Percentiles rank a stretch among this genome's conserved stretches.
Conservation (phyloP, 2,888 invertebrate genomes). For the Periphyllus acericola region DNA sequence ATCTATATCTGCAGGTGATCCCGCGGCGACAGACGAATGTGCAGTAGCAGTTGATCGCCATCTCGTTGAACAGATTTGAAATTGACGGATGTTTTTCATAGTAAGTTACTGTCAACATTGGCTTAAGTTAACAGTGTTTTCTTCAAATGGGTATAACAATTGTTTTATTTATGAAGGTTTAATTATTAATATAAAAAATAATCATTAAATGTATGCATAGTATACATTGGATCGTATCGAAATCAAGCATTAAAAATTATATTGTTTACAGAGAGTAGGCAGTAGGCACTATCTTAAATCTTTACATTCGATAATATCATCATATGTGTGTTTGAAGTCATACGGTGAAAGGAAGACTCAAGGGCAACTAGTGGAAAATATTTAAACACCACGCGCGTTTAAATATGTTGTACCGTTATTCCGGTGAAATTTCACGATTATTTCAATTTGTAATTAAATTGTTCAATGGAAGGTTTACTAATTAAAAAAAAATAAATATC, state of each 20-base stretch:
- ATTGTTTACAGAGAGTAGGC: not conserved
- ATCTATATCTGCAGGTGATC: slow-evolving; percentile 5
- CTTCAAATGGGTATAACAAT: not conserved
- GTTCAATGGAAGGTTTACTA: not conserved
- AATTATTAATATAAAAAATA: not conserved
- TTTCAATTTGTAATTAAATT: not conserved
- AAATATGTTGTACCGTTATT: not conserved
- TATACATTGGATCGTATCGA: not conserved
- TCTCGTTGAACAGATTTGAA: slow-evolving; percentile 15
- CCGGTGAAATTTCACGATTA: not conserved
- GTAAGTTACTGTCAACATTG: not conserved
- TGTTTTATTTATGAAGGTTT: not conserved
- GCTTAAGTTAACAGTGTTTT: not conserved
- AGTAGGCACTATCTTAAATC: no score
- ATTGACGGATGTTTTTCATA: slow-evolving; percentile 46
- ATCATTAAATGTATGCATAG: no score
- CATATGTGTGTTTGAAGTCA: not conserved
- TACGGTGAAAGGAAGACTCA: slow-evolving; percentile 31
- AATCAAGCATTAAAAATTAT: not conserved
- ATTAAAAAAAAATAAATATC: not conserved
- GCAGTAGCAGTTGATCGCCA: slow-evolving; percentile 50
- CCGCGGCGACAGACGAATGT: slow-evolving; percentile 18
- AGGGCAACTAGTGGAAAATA: slow-evolving; percentile 28
- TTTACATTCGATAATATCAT: not conserved
- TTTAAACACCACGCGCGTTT: not conserved